Evolutionary conservation across 2,113 vertebrate genomes (phyloP), one percentile per base, ranked within the genome.

Genomic region (Dascyllus trimaculatus): DNA sequence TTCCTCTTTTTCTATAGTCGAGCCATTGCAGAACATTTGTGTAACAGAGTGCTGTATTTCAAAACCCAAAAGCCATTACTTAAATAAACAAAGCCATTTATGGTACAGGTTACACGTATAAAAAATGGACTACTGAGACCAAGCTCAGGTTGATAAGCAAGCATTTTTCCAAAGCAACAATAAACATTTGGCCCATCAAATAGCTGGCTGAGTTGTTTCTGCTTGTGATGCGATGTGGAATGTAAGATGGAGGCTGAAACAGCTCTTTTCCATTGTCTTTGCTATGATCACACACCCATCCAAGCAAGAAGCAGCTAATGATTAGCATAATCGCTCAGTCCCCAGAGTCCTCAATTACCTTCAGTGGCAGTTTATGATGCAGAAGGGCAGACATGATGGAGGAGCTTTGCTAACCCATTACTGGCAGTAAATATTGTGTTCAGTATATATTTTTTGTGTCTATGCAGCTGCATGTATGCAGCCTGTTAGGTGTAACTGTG

Each of bases 251-350:
- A 83, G 64, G 62, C 80, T 78, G 72, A 57, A 58, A 76, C 72
- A 60, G 73, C 78, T 74, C 48, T 56, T 83, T 80, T 62, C 32
- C 60, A 78, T 77, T 85, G 85, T 88, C 60, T 89, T 74, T 68
- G 13, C 56, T n/a, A 51, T 57, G 75, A 90, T 88, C 89, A 87
- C 80, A 87, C 67, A 83, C 70, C 60, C 70, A 19, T 68, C 70
- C 72, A 73, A 24, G 78, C 89, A 76, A 66, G 58, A 78, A 73
- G 59, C 51, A 58, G 62, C 85, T 86, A 89, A 91, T 80, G 81
- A 85, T 90, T 88, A 88, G 69, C 86, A 88, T 89, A 89, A 89
- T 88, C 83, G 81, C 78, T 84, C 69, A 63, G 72, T 78, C 69
- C 86, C 76, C 71, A 46, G 59, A 76, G 66, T 72, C 54, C 82